A percentile compares a stretch with the other conserved stretches of the same genome.
These are phyloP conservation scores for Enchytraeus crypticus DNA, from an alignment of 2,888 invertebrate genomes.

Conservation along the genomic window DNA sequence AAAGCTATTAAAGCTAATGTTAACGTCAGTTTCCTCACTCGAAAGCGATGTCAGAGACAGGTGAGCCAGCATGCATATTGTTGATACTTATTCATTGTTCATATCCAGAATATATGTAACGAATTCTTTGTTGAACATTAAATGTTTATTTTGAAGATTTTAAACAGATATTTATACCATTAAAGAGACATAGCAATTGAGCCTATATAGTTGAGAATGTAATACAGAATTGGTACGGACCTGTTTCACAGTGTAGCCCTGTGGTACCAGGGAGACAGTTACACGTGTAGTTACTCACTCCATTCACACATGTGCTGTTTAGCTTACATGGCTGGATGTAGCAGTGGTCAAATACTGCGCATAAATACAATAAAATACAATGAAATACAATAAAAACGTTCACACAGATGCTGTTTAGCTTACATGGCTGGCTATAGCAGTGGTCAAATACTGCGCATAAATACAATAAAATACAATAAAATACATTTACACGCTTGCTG, in stretches of 20 bases:
- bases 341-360: slow-evolving; percentile 9
- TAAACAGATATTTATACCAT: neutral
- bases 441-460: slow-evolving; percentile 1
- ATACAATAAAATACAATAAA: no score
- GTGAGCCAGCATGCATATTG: no score
- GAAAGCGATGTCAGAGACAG: no score
- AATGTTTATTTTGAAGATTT: neutral
- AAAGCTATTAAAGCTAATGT: no score
- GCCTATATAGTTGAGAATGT: neutral
- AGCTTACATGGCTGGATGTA: slow-evolving; percentile 10
- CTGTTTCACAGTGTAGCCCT: slow-evolving; percentile 14
- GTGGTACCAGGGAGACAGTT: neutral
- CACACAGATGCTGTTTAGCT: slow-evolving; percentile 9
- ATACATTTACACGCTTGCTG: no score
- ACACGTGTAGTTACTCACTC: neutral
- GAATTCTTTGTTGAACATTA: neutral
- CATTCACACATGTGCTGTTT: slow-evolving; percentile 3
- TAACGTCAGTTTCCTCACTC: no score
- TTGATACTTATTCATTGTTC: no score
- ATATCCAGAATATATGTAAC: no score
- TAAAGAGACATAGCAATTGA: no score
- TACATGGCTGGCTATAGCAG: slow-evolving; percentile 12
- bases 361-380: neutral
- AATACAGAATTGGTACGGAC: neutral
- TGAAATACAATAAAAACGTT: no score